Evolutionary conservation across 2,797 vertebrate species (phyloP).

Genomic region (Rhinichthys osculus): DNA sequence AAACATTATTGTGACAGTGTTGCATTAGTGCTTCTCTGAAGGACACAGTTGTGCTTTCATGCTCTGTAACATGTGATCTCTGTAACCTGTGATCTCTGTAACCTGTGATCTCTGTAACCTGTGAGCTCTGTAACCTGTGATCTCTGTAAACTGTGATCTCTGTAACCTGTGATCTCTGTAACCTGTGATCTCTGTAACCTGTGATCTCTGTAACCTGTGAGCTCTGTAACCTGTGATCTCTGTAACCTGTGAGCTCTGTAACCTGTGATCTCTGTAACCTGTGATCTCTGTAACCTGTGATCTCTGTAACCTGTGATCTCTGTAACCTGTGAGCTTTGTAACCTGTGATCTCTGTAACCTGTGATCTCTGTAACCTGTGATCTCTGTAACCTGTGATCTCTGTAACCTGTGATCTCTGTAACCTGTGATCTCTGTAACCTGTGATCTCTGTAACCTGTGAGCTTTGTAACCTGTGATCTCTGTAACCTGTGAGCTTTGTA

Average conservation of each 20-base stretch:
- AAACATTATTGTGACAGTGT: background rate
- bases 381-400: constrained; percentile 69
- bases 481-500: too few relatives aligned
- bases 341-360: too few relatives aligned
- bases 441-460: constrained; percentile 70
- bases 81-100: too few relatives aligned
- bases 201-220: constrained; percentile 71
- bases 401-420: constrained; percentile 70
- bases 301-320: constrained; percentile 69
- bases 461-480: constrained; percentile 69
- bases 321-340: constrained; percentile 70
- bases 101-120: constrained; percentile 71
- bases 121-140: constrained; percentile 69
- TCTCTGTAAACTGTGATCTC: constrained; percentile 69
- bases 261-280: constrained; percentile 79
- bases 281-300: constrained; percentile 69
- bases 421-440: constrained; percentile 79
- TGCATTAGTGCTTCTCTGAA: background rate
- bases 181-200: constrained; percentile 79
- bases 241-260: too few relatives aligned
- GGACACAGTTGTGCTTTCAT: background rate
- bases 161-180: constrained; percentile 69
- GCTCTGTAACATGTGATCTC: constrained; percentile 71
- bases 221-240: too few relatives aligned
- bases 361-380: constrained; percentile 69